Evolutionary conservation across 2,797 vertebrate species (phyloP), one percentile per base, ranked within the genome.

Genomic region (Melanotaenia pygmaea): DNA sequence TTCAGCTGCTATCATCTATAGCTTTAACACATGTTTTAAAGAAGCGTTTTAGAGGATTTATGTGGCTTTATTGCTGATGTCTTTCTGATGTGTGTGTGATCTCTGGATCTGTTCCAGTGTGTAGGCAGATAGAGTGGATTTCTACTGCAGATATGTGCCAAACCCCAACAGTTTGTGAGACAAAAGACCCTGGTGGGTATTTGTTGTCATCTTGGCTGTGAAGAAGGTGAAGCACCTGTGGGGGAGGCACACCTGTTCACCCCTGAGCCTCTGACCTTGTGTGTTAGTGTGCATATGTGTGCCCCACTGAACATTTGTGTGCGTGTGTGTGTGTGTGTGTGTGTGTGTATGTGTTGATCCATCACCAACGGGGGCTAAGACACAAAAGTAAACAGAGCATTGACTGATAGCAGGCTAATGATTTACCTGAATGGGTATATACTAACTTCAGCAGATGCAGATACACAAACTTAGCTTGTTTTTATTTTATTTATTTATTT

Each of bases 391-490:
- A 90, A 90, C 85, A 91, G 68, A 73, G 68, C 83, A 78, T 80
- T 89, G 83, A 93, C 86, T 93, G 90, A 90, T 57, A 79, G 79
- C 65, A 18, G 63, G 88, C 78, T 91, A 93, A 94, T 94, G 79
- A 94, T 94, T 93, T 80, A 93, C 91, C 79, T 79, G 71, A 82
- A 88, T 79, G 79, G 76, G 67, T 67, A 87, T 85, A 76, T 79
- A 64, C 67, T 76, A 74, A 58, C 69, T 56, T 57, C 70, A 69
- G 72, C 79, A 73, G 63, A 72, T 22, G 30, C 75, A 83, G 80
- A 43, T 64, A 66, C 73, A 67, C 76, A 32, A 13, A 13, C 40
- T 57, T 24, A 22, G 5, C 63, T 8, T 26, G 26, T 9, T 18
- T 12, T 45, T 45, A 20, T 7, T 45, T 2, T 54, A 20, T 45